These are phyloP conservation scores for Stegana nigrithorax DNA, from an alignment of 2,888 invertebrate genomes.

Conservation along the genomic window DNA sequence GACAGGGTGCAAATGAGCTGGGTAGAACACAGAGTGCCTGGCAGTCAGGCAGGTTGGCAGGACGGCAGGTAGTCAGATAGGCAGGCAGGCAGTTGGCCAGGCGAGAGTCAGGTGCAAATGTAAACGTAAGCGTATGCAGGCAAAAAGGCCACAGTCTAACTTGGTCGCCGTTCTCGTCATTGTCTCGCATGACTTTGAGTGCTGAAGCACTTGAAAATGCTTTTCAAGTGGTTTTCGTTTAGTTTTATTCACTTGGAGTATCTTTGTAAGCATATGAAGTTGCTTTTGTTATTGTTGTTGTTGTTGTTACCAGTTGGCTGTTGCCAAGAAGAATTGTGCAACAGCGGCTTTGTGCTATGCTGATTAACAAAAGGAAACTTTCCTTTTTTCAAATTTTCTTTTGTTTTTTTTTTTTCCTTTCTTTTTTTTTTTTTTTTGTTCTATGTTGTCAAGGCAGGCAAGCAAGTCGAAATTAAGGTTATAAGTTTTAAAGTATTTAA, in stretches of 20 bases:
- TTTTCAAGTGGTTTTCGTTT: conserved; percentile 51
- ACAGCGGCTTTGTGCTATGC: too few species aligned
- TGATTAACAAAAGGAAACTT: conserved; percentile 15
- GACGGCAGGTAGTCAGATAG: conserved; percentile 32
- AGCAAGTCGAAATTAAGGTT: conserved; percentile 7
- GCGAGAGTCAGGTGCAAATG: neutral
- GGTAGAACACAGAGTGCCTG: too few species aligned
- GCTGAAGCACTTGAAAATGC: conserved; percentile 43
- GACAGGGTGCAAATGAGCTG: neutral
- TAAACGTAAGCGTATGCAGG: neutral
- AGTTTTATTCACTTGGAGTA: neutral
- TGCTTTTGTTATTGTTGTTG: neutral
- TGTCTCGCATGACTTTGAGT: neutral
- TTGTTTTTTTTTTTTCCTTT: too few species aligned
- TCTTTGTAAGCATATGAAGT: neutral
- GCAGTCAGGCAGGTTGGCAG: conserved; percentile 26
- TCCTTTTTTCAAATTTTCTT: too few species aligned
- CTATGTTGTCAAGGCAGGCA: neutral
- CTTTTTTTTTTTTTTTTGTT: conserved; percentile 1
- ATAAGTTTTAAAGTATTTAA: conserved; percentile 20
- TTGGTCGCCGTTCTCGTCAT: neutral
- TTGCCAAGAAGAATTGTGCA: too few species aligned
- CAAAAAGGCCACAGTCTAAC: neutral
- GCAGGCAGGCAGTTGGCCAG: neutral
- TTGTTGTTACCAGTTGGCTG: neutral